Conservation (phyloP, 2,113 vertebrate species). For the Plotosus lineatus region DNA sequence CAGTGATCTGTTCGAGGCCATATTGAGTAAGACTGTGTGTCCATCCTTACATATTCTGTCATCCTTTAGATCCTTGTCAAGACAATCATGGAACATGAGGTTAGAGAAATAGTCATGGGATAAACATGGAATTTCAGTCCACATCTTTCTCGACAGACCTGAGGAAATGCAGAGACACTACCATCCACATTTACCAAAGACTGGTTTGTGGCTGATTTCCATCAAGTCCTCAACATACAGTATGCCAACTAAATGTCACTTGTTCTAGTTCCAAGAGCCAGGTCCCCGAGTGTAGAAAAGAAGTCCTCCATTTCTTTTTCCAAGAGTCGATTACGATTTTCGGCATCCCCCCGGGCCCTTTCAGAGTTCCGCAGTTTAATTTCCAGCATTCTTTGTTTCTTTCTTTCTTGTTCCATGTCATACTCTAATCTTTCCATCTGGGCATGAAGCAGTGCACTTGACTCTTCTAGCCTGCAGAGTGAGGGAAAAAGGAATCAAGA, state of each 20-base stretch:
- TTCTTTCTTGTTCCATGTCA: slow-evolving; percentile 88
- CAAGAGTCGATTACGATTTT: slow-evolving; percentile 86
- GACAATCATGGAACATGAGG: slow-evolving; percentile 5
- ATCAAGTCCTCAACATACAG: background rate
- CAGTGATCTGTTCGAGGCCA: slow-evolving; percentile 28
- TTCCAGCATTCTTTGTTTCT: slow-evolving; percentile 84
- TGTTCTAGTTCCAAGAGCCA: slow-evolving; percentile 75
- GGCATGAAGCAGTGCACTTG: slow-evolving; percentile 75
- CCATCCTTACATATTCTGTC: background rate
- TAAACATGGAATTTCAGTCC: slow-evolving; percentile 4
- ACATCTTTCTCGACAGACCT: slow-evolving; percentile 3
- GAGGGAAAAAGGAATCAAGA: background rate
- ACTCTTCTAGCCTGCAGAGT: slow-evolving; percentile 81
- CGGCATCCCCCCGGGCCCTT: slow-evolving; percentile 84
- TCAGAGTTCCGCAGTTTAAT: slow-evolving; percentile 93
- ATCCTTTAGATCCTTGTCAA: slow-evolving; percentile 6
- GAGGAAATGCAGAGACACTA: slow-evolving; percentile 28
- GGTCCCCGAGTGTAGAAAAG: slow-evolving; percentile 86
- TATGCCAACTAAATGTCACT: slow-evolving; percentile 66
- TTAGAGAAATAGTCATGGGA: slow-evolving; percentile 7
- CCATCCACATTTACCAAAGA: background rate
- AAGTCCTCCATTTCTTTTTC: slow-evolving; percentile 97
- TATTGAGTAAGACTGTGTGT: background rate
- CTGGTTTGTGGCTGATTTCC: slow-evolving; percentile 1
- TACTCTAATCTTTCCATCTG: slow-evolving; percentile 82